Evolutionary conservation across 2,113 vertebrate genomes (phyloP).

Genomic region (Phyllopteryx taeniolatus): DNA sequence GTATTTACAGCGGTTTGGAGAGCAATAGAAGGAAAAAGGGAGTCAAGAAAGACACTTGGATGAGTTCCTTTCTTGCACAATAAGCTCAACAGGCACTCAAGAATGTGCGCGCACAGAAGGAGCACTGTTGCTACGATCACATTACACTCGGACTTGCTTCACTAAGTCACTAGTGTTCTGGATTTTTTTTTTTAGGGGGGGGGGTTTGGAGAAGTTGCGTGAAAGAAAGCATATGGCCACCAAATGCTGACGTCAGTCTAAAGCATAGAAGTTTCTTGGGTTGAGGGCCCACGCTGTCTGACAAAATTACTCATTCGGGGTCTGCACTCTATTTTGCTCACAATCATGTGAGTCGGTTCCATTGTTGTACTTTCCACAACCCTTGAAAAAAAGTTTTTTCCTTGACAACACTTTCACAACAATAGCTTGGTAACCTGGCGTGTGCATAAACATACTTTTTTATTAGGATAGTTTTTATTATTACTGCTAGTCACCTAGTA

Average conservation of each 20-base stretch:
- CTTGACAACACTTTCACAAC: neutral
- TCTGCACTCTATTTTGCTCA: neutral
- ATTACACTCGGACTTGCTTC: conserved; percentile 46
- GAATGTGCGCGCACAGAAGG: conserved; percentile 51
- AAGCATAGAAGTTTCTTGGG: neutral
- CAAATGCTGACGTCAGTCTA: conserved; percentile 12
- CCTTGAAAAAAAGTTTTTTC: conserved; percentile 14
- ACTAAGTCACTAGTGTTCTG: conserved; percentile 8
- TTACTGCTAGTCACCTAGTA: neutral
- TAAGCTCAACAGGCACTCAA: conserved; percentile 24
- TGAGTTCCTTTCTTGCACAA: conserved; percentile 13
- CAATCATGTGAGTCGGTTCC: neutral
- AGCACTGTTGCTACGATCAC: conserved; percentile 56
- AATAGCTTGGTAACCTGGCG: neutral
- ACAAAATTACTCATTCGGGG: neutral
- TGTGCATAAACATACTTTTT: neutral
- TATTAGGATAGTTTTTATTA: neutral
- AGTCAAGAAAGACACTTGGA: neutral
- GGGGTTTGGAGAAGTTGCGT: conserved; percentile 3
- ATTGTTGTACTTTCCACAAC: neutral
- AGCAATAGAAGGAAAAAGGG: neutral
- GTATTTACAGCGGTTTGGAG: neutral
- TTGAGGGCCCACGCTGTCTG: conserved; percentile 26
- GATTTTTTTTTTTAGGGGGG: neutral
- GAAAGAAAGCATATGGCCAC: conserved; percentile 34